Conservation (phyloP, 92 coral and sea anemone genomes). For the Epizoanthus illoricatus region DNA sequence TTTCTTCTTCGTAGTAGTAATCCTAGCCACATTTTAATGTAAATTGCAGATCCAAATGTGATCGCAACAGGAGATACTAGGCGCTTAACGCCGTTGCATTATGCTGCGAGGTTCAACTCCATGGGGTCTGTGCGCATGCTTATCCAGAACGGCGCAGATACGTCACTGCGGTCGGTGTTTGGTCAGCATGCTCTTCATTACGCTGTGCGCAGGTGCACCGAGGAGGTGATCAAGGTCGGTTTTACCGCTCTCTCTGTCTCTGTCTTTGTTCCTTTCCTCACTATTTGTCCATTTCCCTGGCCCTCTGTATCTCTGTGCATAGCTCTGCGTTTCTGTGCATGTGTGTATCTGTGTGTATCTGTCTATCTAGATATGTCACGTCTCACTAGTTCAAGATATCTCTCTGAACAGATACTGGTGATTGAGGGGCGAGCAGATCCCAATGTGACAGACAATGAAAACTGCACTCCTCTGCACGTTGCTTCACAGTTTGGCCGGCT, state of each 20-base stretch:
- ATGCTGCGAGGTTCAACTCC: slow-evolving; percentile 66
- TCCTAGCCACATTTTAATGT: no score
- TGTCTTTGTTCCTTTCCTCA: not conserved
- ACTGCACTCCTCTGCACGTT: slow-evolving; percentile 69
- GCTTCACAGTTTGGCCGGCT: slow-evolving; percentile 72
- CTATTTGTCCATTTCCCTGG: not conserved
- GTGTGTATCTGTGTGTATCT: not conserved
- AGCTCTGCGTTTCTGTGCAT: not conserved
- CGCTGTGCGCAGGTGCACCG: slow-evolving; percentile 69
- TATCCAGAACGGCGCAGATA: slow-evolving; percentile 63
- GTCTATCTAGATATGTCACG: no score
- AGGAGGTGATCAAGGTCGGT: slow-evolving; percentile 59
- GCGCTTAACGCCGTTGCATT: slow-evolving; percentile 63
- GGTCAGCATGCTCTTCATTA: slow-evolving; percentile 84
- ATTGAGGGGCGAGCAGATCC: slow-evolving; percentile 53
- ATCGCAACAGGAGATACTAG: slow-evolving; percentile 47
- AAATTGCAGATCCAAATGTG: slow-evolving; percentile 56
- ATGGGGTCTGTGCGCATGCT: slow-evolving; percentile 53
- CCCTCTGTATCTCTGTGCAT: not conserved
- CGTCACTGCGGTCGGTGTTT: slow-evolving; percentile 61
- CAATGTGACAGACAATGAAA: slow-evolving; percentile 70
- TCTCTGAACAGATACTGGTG: slow-evolving; percentile 45
- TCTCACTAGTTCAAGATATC: not conserved
- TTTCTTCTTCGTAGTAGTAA: no score
- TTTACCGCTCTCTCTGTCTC: not conserved